Conservation (phyloP, 2,797 vertebrate genomes). For the Pseudopleuronectes americanus region DNA sequence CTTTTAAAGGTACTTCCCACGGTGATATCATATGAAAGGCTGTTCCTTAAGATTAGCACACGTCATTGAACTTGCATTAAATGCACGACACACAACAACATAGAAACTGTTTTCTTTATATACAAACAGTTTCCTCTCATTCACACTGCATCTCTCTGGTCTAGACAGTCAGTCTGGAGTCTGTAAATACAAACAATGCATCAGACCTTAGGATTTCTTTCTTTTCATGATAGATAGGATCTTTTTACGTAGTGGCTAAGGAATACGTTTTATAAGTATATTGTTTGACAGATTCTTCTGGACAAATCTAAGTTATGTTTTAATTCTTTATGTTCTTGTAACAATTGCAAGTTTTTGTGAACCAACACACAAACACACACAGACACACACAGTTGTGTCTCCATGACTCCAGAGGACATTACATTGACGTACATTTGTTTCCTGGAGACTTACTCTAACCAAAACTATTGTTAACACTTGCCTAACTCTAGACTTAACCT, state of each 20-base stretch:
- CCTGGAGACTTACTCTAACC: too few species aligned
- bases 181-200: conserved; percentile 49
- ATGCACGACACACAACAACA: conserved; percentile 46
- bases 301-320: neutral
- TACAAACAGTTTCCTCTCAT: conserved; percentile 74
- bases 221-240: conserved; percentile 10
- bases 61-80: conserved; percentile 50
- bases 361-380: conserved; percentile 15
- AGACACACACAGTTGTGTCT: conserved; percentile 29
- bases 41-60: conserved; percentile 52
- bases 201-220: conserved; percentile 31
- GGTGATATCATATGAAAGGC: neutral
- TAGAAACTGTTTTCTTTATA: conserved; percentile 41
- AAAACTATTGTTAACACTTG: neutral
- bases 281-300: neutral
- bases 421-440: neutral
- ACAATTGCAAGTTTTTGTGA: conserved; percentile 27
- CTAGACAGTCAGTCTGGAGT: conserved; percentile 58
- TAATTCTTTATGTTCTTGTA: conserved; percentile 1
- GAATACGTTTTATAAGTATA: neutral
- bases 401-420: neutral
- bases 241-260: neutral
- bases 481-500: too few species aligned
- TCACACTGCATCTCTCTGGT: conserved; percentile 49
- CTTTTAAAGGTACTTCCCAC: conserved; percentile 3